phyloP scores from a whole-genome alignment of 1,140 invertebrate genomes.

The Trichonephila clavata region DNA sequence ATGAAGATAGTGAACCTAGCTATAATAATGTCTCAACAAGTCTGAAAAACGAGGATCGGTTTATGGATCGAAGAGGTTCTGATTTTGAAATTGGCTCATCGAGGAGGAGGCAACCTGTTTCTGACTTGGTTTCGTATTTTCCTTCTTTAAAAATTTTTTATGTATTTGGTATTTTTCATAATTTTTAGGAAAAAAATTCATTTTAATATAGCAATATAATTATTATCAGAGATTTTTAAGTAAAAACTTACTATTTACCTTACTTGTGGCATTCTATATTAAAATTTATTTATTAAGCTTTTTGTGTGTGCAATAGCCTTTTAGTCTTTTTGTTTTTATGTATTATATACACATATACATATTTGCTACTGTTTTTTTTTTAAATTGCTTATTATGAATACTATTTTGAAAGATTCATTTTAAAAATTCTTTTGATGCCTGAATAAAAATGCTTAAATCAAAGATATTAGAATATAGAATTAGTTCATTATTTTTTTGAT shows the following conservation, averaged over 20 bases:
- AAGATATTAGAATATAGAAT: no score
- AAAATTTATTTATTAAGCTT: neutral
- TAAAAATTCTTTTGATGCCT: no score
- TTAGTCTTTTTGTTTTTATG: neutral
- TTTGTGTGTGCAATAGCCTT: neutral
- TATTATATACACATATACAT: neutral
- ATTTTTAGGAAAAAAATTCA: no score
- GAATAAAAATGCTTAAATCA: no score
- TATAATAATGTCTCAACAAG: slow-evolving; percentile 39
- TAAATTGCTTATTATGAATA: neutral
- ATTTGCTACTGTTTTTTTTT: neutral
- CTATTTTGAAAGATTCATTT: no score
- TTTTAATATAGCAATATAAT: no score
- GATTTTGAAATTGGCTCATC: neutral
- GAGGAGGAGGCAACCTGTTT: neutral
- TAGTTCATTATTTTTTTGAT: neutral
- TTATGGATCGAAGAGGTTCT: no score
- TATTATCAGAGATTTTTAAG: no score
- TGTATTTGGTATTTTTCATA: neutral
- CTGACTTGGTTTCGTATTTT: slow-evolving; percentile 55
- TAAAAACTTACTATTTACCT: slow-evolving; percentile 19
- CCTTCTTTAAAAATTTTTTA: neutral
- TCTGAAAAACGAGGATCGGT: neutral
- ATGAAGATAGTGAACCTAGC: slow-evolving; percentile 65
- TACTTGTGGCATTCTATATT: slow-evolving; percentile 7